Conservation (phyloP, 2,888 invertebrate species). For the Galeruca laticollis region DNA sequence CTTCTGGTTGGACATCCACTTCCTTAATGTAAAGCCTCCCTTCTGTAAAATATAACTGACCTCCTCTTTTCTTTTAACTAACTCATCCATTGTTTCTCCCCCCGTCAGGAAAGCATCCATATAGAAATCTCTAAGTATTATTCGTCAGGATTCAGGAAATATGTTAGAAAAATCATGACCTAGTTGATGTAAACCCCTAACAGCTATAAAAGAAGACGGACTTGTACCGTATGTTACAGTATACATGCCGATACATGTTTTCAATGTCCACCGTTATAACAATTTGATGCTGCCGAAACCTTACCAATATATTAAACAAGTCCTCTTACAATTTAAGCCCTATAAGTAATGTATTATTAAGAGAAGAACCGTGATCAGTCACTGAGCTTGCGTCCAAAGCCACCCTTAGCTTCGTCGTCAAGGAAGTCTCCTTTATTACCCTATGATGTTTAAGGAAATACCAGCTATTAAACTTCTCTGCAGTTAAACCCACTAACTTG, state of each 20-base stretch:
- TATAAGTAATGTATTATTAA: constrained; percentile 37
- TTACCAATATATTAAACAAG: constrained; percentile 34
- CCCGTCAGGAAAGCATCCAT: constrained; percentile 37
- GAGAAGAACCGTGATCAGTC: no score
- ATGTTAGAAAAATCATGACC: constrained; percentile 16
- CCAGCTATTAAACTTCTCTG: background rate
- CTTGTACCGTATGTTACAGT: constrained; percentile 34
- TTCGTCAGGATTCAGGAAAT: constrained; percentile 11
- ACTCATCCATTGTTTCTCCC: constrained; percentile 18
- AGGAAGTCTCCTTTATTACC: constrained; percentile 38
- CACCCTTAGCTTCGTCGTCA: no score
- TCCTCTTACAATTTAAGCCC: constrained; percentile 41
- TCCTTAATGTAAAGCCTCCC: no score
- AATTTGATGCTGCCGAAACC: no score
- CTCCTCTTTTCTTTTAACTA: constrained; percentile 6
- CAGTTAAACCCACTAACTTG: no score
- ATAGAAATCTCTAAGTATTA: constrained; percentile 34
- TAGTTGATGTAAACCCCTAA: constrained; percentile 30
- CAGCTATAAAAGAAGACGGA: constrained; percentile 23
- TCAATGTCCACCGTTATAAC: constrained; percentile 27
- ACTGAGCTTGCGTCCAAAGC: no score
- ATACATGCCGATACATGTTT: constrained; percentile 36
- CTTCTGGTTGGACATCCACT: constrained; percentile 9
- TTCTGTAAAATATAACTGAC: no score
- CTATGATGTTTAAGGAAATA: constrained; percentile 35